A percentile compares a stretch with the other conserved stretches of the same genome.
Conservation (phyloP, 2,113 vertebrate genomes). For the Prunella himalayana region DNA sequence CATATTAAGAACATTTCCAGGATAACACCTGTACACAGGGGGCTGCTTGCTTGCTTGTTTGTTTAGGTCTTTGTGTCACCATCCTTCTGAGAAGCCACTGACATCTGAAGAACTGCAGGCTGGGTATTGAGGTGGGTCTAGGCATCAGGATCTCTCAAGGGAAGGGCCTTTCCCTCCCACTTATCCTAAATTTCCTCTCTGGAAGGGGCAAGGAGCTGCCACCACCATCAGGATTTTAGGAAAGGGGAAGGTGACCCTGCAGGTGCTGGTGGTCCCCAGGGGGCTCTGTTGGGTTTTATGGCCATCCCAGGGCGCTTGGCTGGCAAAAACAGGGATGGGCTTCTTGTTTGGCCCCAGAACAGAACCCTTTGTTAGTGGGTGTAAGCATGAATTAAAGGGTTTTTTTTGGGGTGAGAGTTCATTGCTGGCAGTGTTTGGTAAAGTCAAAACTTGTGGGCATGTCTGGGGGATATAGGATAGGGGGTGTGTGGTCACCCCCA, state of each 20-base stretch:
- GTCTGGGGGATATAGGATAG: neutral
- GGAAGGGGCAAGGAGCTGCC: neutral
- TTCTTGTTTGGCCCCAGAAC: neutral
- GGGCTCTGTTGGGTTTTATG: neutral
- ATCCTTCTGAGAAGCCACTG: conserved; percentile 38
- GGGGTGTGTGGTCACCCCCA: accelerated
- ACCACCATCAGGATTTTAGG: neutral
- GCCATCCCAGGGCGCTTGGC: neutral
- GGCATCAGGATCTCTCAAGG: neutral
- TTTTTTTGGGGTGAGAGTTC: neutral
- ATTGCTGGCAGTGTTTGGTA: neutral
- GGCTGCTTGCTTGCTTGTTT: neutral
- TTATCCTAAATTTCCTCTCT: neutral
- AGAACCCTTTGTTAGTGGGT: neutral
- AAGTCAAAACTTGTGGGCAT: neutral
- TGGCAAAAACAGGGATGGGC: neutral
- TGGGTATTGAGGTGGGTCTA: neutral
- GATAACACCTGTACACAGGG: conserved; percentile 16
- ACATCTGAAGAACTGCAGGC: neutral
- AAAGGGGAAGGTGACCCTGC: neutral
- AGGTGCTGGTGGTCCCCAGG: neutral
- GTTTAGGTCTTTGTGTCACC: neutral
- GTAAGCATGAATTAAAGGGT: neutral
- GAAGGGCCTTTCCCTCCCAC: neutral
- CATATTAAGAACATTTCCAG: neutral